A percentile compares a stretch with the other conserved stretches of the same genome.
Conservation (phyloP, 2,113 vertebrate genomes). For the Psettodes erumei region DNA sequence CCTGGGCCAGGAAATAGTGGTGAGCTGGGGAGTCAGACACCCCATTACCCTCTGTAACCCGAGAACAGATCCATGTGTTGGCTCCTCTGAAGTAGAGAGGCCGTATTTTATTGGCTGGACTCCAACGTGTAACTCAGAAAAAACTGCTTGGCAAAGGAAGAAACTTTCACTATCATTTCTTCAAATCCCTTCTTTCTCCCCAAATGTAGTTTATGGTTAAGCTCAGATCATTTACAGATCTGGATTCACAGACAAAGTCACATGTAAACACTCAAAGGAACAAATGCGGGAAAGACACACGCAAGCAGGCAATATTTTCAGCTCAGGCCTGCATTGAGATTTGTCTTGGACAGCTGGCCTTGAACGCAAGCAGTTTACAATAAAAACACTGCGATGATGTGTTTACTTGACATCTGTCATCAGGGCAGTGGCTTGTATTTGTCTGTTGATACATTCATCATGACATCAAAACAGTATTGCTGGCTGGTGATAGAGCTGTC, state of each 20-base stretch:
- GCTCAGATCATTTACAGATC: background rate
- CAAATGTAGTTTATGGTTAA: conserved; percentile 1
- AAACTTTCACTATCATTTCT: conserved; percentile 24
- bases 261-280: conserved; percentile 26
- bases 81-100: conserved; percentile 43
- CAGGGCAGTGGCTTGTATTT: conserved; percentile 39
- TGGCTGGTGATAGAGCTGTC: conserved; percentile 23
- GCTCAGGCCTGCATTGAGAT: conserved; percentile 33
- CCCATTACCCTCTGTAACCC: conserved; percentile 53
- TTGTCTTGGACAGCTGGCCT: conserved; percentile 4
- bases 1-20: conserved; percentile 54
- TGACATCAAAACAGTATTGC: conserved; percentile 24
- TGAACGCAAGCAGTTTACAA: conserved; percentile 57
- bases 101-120: conserved; percentile 49
- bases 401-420: conserved; percentile 45
- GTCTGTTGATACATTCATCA: conserved; percentile 52
- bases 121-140: conserved; percentile 38
- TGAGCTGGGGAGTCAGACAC: conserved; percentile 40
- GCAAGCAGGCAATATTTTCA: conserved; percentile 21
- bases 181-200: background rate
- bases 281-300: too few species aligned
- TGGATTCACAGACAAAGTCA: conserved; percentile 5
- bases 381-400: conserved; percentile 56
- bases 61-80: conserved; percentile 64
- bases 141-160: too few species aligned